Conservation (phyloP, 2,113 vertebrate genomes). For the Trachemys scripta region DNA sequence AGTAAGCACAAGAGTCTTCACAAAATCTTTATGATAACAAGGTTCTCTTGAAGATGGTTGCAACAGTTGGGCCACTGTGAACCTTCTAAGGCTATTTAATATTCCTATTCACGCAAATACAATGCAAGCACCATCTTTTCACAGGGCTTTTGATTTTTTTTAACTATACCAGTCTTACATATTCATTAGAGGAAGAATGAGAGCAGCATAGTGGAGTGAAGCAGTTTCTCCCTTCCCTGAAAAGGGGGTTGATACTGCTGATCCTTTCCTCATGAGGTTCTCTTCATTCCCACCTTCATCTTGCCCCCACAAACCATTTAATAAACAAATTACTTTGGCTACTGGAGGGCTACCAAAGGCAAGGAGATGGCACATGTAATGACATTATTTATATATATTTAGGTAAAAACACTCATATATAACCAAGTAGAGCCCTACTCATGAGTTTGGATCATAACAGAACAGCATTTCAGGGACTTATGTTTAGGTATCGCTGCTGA, state of each 20-base stretch:
- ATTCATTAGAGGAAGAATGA: neutral
- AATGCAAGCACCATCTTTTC: neutral
- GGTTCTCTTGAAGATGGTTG: neutral
- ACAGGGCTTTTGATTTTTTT: neutral
- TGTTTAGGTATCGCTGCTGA: neutral
- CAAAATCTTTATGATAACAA: neutral
- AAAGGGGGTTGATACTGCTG: neutral
- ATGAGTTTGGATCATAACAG: neutral
- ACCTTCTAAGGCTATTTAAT: neutral
- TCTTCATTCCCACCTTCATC: neutral
- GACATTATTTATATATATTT: neutral
- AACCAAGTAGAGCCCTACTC: neutral
- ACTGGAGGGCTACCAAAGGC: neutral
- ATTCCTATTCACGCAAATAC: neutral
- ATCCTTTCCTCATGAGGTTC: neutral
- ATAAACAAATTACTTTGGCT: neutral
- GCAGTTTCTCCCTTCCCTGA: neutral
- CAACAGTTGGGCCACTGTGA: neutral
- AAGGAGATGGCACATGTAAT: neutral
- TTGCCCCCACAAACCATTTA: neutral
- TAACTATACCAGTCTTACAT: neutral
- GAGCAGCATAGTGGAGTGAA: neutral
- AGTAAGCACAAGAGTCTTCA: neutral
- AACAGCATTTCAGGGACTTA: neutral
- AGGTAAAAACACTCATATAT: neutral